These are phyloP conservation scores for Bursaphelenchus mucronatus DNA, from an alignment of 1,140 invertebrate species.

Conservation along the genomic window DNA sequence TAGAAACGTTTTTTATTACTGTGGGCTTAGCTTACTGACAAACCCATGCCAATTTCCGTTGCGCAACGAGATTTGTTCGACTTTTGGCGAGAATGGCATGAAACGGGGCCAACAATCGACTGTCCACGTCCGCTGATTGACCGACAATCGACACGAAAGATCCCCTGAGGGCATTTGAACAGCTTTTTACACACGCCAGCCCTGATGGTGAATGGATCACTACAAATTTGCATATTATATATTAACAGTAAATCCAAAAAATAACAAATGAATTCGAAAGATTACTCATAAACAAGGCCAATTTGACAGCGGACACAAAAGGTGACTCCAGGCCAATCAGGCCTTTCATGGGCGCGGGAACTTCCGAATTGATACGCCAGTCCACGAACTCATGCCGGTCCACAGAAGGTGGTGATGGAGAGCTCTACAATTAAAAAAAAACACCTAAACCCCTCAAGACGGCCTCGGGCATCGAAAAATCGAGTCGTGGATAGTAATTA, in stretches of 20 bases:
- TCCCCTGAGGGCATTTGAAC: constrained; percentile 3
- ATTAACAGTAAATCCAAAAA: background rate
- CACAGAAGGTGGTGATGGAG: no score
- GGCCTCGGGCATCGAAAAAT: no score
- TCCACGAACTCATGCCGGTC: no score
- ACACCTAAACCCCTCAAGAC: no score
- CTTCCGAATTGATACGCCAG: no score
- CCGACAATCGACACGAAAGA: constrained; percentile 18
- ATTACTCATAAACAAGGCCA: constrained; percentile 20
- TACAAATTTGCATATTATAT: background rate
- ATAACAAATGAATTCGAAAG: background rate
- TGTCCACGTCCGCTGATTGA: background rate
- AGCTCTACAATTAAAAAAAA: no score
- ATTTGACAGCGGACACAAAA: constrained; percentile 14
- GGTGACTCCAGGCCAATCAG: constrained; percentile 7
- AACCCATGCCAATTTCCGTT: constrained; percentile 18
- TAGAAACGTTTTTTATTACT: background rate
- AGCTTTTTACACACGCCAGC: constrained; percentile 2
- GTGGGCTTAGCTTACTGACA: constrained; percentile 1
- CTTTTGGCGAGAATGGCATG: constrained; percentile 12
- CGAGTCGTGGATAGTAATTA: no score
- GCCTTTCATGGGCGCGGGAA: no score
- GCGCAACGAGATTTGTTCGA: constrained; percentile 11
- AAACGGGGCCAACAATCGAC: constrained; percentile 5
- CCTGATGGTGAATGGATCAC: constrained; percentile 20